These are phyloP conservation scores for Fopius arisanus DNA, from an alignment of 1,140 invertebrate species.

Conservation along the genomic window DNA sequence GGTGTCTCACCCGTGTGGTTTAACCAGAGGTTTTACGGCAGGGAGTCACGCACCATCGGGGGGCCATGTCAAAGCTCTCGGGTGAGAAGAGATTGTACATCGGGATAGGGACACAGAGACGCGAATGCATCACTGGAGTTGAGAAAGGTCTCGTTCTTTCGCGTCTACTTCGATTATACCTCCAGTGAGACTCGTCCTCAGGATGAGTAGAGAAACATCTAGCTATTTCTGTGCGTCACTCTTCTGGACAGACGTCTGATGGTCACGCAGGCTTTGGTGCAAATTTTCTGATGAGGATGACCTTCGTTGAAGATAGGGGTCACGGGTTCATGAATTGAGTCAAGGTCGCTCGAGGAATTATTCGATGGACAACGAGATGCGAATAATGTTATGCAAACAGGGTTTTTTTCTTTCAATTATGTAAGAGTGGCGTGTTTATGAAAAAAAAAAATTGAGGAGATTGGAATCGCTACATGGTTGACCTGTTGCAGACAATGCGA, in stretches of 20 bases:
- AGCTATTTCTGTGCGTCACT: not conserved
- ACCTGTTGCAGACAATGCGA: not conserved
- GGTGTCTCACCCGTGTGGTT: not conserved
- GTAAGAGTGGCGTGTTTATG: not conserved
- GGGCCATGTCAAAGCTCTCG: not conserved
- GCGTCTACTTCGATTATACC: constrained; percentile 16
- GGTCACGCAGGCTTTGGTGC: not conserved
- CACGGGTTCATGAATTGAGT: not conserved
- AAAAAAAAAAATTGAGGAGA: not conserved
- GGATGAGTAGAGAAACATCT: not conserved
- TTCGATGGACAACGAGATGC: not conserved
- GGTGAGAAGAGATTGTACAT: not conserved
- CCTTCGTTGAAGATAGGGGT: not conserved
- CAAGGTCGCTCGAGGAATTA: not conserved
- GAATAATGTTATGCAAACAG: not conserved
- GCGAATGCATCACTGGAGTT: constrained; percentile 8
- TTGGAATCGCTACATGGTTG: not conserved
- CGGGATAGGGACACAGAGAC: not conserved
- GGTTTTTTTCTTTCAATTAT: not conserved
- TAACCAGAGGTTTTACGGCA: constrained; percentile 15
- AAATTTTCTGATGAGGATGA: not conserved
- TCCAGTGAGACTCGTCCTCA: not conserved
- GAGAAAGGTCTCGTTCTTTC: constrained; percentile 10
- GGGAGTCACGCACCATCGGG: constrained; percentile 23
- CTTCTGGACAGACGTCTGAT: not conserved